phyloP scores from a whole-genome alignment of 2,113 vertebrate species.

The Meriones unguiculatus region DNA sequence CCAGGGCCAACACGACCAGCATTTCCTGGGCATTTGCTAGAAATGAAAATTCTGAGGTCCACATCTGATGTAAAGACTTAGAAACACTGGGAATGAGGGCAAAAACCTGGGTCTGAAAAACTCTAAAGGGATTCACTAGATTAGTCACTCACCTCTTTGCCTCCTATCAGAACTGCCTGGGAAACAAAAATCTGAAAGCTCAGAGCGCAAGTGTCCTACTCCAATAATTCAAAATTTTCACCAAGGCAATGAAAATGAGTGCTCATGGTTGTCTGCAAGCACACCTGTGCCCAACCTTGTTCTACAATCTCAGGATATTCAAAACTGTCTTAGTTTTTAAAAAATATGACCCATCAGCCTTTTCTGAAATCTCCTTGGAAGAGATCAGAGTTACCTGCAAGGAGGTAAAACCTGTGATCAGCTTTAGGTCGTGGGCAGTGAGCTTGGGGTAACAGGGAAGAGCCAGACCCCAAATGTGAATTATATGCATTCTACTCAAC shows the following conservation, averaged over 20 bases:
- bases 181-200: not conserved
- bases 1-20: not conserved
- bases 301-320: not conserved
- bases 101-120: not conserved
- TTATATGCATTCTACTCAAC: not conserved
- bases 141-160: not conserved
- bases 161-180: not conserved
- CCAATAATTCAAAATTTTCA: not conserved
- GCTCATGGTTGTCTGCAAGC: not conserved
- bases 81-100: not conserved
- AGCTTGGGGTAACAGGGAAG: not conserved
- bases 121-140: not conserved
- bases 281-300: not conserved
- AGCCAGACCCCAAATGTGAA: not conserved
- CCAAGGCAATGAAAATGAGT: not conserved
- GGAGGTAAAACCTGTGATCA: not conserved
- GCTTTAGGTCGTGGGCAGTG: not conserved
- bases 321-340: not conserved
- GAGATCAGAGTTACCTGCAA: not conserved
- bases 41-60: constrained; percentile 6
- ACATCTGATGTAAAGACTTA: not conserved
- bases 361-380: constrained; percentile 21
- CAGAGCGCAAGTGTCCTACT: not conserved
- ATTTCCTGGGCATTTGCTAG: not conserved
- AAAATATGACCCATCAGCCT: not conserved